Base-by-base conservation (phyloP, 2,888 invertebrate genomes). In the Nebria salina region DNA sequence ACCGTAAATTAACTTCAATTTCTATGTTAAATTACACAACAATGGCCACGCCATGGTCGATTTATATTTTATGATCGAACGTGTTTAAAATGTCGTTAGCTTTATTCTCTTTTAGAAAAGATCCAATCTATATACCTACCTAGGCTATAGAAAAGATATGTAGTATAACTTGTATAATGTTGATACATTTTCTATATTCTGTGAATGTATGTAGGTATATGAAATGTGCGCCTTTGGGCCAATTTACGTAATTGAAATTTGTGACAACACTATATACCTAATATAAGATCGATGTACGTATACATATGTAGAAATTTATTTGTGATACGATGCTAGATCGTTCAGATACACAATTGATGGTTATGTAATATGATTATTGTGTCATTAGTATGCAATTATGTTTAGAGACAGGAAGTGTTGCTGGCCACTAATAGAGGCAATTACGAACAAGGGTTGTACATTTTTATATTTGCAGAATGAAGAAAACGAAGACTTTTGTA, bases 61-160 rank as follows among this genome's bases (percentile, higher is more conserved):
- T 80, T 68, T 80, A 80, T 80, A 80, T 80, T 79, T 80, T 68
- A 80, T 80, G 75, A 80, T 65, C 34, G 75, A 75, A 80, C 72
- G 80, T 80, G 80, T 80, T 80, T 80, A 80, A 80, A 80, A 80
- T 70, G 75, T 80, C 80, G 72, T 80, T 80, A 80, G 80, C 68
- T n/a, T 25, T 65, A 41, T 76, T 64, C 20, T 64, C 26, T 68
- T 34, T 68, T 76, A 26, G 42, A 26, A 41, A n/a, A 41, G 73
- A 73, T 73, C 73, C 13, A 7, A 42, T 73, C 73, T 41, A 41
- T 73, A 15, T 26, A 34, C 70, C 20, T 34, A 34, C 34, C 34
- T 34, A 20, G 20, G 20, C 20, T 20, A 20, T 70, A 13, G 70
- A 25, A 54, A 54, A 54, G 54, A 54, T 54, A 54, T 54, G 13